Conservation (phyloP, 37 sponge, comb jelly and placozoan species). For the Spongia lamella region DNA sequence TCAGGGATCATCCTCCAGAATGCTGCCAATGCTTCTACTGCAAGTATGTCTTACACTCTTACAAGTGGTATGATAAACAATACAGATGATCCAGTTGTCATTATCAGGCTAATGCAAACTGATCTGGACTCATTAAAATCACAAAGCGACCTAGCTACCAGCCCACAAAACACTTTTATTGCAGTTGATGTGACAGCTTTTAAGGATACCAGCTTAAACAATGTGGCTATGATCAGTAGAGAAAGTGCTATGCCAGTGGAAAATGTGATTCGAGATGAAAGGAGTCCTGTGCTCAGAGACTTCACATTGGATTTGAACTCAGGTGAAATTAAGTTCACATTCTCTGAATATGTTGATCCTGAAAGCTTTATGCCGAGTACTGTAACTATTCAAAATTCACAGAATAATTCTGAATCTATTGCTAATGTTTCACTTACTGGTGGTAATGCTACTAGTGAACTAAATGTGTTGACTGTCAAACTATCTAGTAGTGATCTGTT, state of each 20-base stretch:
- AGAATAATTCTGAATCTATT: conserved; percentile 3
- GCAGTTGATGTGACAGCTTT: conserved; percentile 38
- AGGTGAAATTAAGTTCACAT: conserved; percentile 62
- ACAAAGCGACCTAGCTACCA: conserved; percentile 41
- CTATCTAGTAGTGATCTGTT: conserved; percentile 39
- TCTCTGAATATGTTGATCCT: conserved; percentile 73
- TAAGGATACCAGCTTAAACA: conserved; percentile 67
- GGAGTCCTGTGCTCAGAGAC: conserved; percentile 40
- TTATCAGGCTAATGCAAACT: conserved; percentile 48
- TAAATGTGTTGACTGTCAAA: conserved; percentile 48
- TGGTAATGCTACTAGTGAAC: conserved; percentile 44
- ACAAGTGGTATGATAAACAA: conserved; percentile 61
- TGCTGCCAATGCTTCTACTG: conserved; percentile 9
- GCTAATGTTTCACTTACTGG: conserved; percentile 43
- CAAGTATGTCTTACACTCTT: conserved; percentile 46
- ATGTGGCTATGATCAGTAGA: conserved; percentile 17
- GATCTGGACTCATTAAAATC: conserved; percentile 80
- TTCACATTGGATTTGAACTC: conserved; percentile 71
- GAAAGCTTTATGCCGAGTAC: conserved; percentile 26
- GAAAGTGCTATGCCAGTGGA: conserved; percentile 34
- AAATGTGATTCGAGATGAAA: conserved; percentile 33
- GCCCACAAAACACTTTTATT: conserved; percentile 49
- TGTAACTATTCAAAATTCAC: conserved; percentile 27
- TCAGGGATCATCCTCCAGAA: conserved; percentile 55
- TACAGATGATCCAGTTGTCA: conserved; percentile 42